Base-by-base conservation (phyloP, 1,140 invertebrate species). In the Drosophila orosa region DNA sequence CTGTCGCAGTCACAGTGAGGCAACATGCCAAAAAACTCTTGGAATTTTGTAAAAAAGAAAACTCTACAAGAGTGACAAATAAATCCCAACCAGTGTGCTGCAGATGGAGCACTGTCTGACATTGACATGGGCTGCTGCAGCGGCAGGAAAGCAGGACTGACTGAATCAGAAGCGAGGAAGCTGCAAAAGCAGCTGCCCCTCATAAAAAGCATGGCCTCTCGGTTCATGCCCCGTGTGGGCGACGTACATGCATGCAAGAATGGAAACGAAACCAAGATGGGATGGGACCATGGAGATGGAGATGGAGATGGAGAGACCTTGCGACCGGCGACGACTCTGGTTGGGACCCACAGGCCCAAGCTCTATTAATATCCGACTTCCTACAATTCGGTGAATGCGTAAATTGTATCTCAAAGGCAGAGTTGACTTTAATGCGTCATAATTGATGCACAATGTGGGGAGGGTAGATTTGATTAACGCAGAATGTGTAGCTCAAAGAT, bases 371-470 rank as follows among this genome's bases (percentile, higher is more conserved):
- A 77, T 78, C 79, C 62, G 75, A 83, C 83, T 89, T 89, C 72
- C 84, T 83, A 89, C 77, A 84, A 87, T 83, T 74, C 44, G 65
- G 67, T 73, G 76, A 84, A 73, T 71, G 72, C 67, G 60, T 87
- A 69, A 87, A 87, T 86, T 86, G 79, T 82, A 80, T 79, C 71
- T 87, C 60, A 83, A 77, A 87, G 72, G 63, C 29, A 50, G 39
- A 82, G 60, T 66, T 71, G 75, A 60, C 66, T 82, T 87, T 82
- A 89, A 87, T 89, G 84, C 77, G 84, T 67, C 80, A 89, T 89
- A 84, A 89, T 89, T 89, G 84, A 84, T 84, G 85, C 77, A 89
- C 84, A 89, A 89, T 84, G 77, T 45, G 33, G 52, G 35, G 68
- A 39, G 62, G 37, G 56, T 52, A 39, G 72, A 86, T 89, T 89